These are phyloP conservation scores for Dryoscopus gambensis DNA, from an alignment of 2,113 vertebrate genomes.

Conservation along the genomic window DNA sequence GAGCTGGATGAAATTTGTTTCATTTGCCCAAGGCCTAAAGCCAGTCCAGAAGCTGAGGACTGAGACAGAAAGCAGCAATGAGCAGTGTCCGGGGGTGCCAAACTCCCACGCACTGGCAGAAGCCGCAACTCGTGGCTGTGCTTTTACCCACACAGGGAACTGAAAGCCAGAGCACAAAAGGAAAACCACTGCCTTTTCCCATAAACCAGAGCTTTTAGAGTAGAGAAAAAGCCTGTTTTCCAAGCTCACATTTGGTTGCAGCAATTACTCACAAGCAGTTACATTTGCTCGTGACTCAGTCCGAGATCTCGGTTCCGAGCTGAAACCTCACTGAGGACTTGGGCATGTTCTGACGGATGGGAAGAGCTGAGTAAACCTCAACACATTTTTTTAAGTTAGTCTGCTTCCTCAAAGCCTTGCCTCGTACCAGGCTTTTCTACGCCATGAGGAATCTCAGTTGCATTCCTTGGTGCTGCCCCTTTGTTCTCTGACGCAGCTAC, in stretches of 20 bases:
- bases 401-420: not conserved
- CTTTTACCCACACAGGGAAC: not conserved
- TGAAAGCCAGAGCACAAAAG: not conserved
- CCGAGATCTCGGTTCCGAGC: not conserved
- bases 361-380: not conserved
- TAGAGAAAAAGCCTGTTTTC: not conserved
- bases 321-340: not conserved
- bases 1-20: not conserved
- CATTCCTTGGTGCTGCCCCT: not conserved
- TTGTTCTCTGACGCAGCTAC: not conserved
- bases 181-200: not conserved
- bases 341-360: not conserved
- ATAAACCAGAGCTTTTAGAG: not conserved
- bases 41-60: not conserved
- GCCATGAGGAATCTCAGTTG: not conserved
- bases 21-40: not conserved
- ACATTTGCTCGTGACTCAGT: not conserved
- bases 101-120: rapidly evolving
- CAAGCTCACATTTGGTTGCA: not conserved
- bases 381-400: not conserved
- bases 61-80: not conserved
- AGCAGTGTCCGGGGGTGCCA: not conserved
- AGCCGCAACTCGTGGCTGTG: rapidly evolving
- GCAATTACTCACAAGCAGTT: not conserved
- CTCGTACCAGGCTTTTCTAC: not conserved